Evolutionary conservation across 2,113 vertebrate species (phyloP).

Genomic region (Ophthalmotilapia sp.): DNA sequence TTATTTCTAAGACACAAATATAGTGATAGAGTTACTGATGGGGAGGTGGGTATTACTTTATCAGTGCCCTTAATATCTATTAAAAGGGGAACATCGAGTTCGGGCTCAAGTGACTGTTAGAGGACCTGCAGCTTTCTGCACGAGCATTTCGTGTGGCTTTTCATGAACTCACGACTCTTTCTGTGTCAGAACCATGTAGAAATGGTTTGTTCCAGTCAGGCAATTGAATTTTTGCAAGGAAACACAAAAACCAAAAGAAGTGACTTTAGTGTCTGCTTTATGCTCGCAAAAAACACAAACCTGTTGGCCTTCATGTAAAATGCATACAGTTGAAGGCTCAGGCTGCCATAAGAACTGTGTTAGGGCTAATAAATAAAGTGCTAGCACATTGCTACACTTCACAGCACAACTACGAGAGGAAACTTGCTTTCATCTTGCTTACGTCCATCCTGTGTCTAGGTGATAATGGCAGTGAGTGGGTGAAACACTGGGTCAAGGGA

Average conservation of each 20-base stretch:
- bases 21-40: not conserved
- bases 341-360: not conserved
- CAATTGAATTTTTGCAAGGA: not conserved
- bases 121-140: not conserved
- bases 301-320: not conserved
- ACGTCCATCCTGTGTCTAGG: conserved; percentile 57
- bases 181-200: not conserved
- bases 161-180: not conserved
- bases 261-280: not conserved
- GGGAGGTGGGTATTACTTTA: not conserved
- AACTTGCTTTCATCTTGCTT: not conserved
- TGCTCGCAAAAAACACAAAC: not conserved
- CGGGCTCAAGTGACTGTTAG: not conserved
- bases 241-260: not conserved
- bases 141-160: not conserved
- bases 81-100: not conserved
- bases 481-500: conserved; percentile 94
- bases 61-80: not conserved
- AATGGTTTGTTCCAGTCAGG: not conserved
- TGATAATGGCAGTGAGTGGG: conserved; percentile 83
- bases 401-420: not conserved
- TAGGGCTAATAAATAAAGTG: not conserved
- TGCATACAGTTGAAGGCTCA: not conserved
- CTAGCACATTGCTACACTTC: not conserved
- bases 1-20: not conserved